Evolutionary conservation across 2,797 vertebrate genomes (phyloP).

Genomic region (Molothrus ater): DNA sequence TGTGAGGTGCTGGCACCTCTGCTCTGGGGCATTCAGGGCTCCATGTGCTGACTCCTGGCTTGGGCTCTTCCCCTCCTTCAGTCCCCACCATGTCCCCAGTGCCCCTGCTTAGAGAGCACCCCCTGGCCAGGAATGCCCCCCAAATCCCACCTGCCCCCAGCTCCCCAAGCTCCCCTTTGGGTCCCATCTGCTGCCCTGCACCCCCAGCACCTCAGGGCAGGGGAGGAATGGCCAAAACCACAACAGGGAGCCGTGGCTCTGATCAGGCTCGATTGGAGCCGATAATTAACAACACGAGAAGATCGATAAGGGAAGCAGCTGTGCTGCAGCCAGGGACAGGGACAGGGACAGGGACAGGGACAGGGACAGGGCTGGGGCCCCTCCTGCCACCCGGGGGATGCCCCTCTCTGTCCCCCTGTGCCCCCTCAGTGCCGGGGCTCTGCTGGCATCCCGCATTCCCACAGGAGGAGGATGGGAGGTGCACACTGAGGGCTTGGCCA

Average conservation of each 20-base stretch:
- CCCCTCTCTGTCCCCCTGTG: neutral
- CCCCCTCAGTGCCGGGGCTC: accelerated
- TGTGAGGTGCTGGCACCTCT: neutral
- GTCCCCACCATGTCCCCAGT: neutral
- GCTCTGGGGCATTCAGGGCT: neutral
- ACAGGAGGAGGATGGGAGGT: neutral
- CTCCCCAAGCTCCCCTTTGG: neutral
- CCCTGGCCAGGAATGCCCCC: neutral
- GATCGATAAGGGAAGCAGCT: neutral
- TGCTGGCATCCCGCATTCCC: neutral
- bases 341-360: neutral
- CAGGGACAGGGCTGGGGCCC: neutral
- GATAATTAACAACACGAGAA: constrained; percentile 20
- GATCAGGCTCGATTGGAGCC: neutral
- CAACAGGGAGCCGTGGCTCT: neutral
- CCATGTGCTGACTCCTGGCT: neutral
- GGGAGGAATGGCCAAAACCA: accelerated
- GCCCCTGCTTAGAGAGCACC: accelerated
- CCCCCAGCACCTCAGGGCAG: accelerated
- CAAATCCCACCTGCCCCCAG: accelerated
- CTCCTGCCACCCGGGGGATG: neutral
- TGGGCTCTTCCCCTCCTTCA: neutral
- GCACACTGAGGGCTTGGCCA: accelerated
- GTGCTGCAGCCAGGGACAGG: neutral
- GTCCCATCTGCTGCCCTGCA: neutral